A percentile compares a stretch with the other conserved stretches of the same genome.
Conservation (phyloP, 2,113 vertebrate species). For the Orycteropus afer region DNA sequence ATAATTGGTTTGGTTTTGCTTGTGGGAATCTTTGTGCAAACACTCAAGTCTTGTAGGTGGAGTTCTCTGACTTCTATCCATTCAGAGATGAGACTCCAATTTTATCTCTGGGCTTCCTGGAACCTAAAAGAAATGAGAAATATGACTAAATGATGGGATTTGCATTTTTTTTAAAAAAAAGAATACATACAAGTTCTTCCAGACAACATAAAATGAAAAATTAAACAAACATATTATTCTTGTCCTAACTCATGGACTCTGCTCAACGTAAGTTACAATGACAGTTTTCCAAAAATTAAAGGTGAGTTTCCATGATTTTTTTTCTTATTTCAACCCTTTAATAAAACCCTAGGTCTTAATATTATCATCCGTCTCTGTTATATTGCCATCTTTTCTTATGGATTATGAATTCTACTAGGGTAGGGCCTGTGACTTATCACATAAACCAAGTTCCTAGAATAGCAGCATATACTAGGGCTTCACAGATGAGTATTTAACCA, state of each 20-base stretch:
- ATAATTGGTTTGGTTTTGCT: not conserved
- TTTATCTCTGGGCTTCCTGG: slow-evolving; percentile 18
- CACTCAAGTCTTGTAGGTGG: not conserved
- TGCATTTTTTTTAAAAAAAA: not conserved
- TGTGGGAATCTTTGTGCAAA: not conserved
- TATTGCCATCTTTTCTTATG: not conserved
- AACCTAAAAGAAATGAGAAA: not conserved
- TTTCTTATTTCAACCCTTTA: slow-evolving; percentile 33
- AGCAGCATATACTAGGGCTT: not conserved
- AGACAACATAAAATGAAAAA: slow-evolving; percentile 11
- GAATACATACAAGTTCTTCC: slow-evolving; percentile 1
- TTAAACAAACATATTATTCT: slow-evolving; percentile 51
- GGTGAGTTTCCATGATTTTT: not conserved
- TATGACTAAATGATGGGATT: slow-evolving; percentile 26
- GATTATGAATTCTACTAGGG: not conserved
- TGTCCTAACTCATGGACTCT: not conserved
- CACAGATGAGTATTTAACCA: not conserved
- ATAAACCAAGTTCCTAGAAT: not conserved
- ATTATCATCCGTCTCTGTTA: not conserved
- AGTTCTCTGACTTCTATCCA: not conserved
- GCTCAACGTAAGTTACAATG: not conserved
- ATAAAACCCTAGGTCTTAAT: slow-evolving; percentile 23
- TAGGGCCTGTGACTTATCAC: not conserved
- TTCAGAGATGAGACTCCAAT: slow-evolving; percentile 29
- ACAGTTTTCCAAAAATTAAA: not conserved